Conservation (phyloP, 2,113 vertebrate species). For the Pipa parva region DNA sequence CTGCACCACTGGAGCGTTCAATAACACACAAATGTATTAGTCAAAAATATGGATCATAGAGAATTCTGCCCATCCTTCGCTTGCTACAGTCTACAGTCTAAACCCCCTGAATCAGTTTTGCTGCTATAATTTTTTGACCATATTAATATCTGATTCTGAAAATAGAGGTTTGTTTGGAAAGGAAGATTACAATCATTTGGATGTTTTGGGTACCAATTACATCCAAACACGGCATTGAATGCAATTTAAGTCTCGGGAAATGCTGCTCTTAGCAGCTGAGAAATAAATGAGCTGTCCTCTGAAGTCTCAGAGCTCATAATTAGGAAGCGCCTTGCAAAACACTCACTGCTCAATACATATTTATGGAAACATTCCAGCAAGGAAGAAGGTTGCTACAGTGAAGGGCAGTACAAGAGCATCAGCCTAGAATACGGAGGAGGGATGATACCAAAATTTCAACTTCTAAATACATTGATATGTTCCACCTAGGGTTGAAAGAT, state of each 20-base stretch:
- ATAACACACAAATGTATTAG: too few species aligned
- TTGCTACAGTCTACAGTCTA: not conserved
- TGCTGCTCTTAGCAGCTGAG: not conserved
- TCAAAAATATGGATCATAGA: too few species aligned
- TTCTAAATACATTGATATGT: not conserved
- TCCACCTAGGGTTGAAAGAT: not conserved
- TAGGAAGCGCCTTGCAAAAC: constrained; percentile 14
- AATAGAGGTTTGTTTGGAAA: constrained; percentile 26
- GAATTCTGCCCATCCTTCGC: not conserved
- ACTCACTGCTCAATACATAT: constrained; percentile 22
- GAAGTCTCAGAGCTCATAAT: constrained; percentile 33
- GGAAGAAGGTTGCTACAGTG: not conserved
- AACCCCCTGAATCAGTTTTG: not conserved
- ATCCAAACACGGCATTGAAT: not conserved
- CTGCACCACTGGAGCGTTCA: too few species aligned
- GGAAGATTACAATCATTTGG: constrained; percentile 1
- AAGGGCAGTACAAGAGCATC: not conserved
- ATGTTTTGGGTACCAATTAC: not conserved
- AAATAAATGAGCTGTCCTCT: constrained; percentile 14
- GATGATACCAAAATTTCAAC: not conserved
- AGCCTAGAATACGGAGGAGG: not conserved
- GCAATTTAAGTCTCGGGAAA: not conserved
- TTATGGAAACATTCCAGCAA: constrained; percentile 3
- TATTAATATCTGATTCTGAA: constrained; percentile 26
- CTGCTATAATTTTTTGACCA: not conserved